A percentile compares a stretch with the other conserved stretches of the same genome.
These are phyloP conservation scores for Lasioglossum albipes DNA, from an alignment of 1,140 invertebrate species.

Conservation along the genomic window DNA sequence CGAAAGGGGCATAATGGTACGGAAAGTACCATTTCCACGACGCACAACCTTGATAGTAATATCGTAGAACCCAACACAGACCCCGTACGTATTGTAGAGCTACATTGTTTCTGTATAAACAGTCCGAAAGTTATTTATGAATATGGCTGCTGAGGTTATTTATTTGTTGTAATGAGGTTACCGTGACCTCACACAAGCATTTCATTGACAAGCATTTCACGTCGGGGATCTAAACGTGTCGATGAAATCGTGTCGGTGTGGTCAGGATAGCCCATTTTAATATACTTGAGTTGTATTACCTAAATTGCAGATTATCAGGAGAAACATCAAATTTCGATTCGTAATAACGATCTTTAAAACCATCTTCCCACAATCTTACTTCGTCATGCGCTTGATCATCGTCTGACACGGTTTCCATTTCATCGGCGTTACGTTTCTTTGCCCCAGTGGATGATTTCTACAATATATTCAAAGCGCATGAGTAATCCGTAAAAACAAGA, in stretches of 20 bases:
- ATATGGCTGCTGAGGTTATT: neutral
- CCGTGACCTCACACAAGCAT: too few species aligned
- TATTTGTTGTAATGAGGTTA: neutral
- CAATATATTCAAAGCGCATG: neutral
- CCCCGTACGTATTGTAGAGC: conserved; percentile 96
- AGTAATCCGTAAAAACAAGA: neutral
- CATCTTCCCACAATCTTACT: conserved; percentile 97
- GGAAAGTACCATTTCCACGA: conserved; percentile 99
- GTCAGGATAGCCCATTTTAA: too few species aligned
- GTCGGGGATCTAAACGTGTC: too few species aligned
- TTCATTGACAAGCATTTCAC: too few species aligned
- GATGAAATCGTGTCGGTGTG: too few species aligned
- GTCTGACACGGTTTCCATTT: conserved; percentile 78
- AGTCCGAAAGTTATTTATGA: conserved; percentile 22
- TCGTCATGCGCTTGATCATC: conserved; percentile 94
- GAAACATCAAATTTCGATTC: conserved; percentile 97
- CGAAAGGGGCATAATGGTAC: conserved; percentile 99
- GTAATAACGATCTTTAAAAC: conserved; percentile 99
- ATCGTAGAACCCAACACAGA: conserved; percentile 98
- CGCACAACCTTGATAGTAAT: conserved; percentile 99
- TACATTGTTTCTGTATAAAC: conserved; percentile 86
- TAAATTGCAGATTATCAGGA: conserved; percentile 90
- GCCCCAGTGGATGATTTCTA: conserved; percentile 63
- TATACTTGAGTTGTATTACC: conserved; percentile 76
- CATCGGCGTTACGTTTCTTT: conserved; percentile 79